phyloP scores from a whole-genome alignment of 2,797 vertebrate genomes.

The Gallinago nigripennis region DNA sequence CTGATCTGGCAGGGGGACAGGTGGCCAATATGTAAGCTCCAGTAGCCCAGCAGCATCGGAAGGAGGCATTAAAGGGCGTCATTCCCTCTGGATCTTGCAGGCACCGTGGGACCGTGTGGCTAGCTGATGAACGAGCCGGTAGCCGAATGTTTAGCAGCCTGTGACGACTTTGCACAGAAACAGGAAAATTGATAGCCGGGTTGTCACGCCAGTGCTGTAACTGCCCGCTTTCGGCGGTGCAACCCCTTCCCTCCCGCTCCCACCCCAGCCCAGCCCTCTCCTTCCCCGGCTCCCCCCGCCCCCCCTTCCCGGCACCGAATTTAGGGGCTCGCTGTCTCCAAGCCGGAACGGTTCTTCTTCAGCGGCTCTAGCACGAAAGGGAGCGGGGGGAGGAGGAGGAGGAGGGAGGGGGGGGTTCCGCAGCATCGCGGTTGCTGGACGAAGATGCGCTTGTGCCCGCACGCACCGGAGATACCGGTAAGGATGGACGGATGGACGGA shows the following conservation, averaged over 20 bases:
- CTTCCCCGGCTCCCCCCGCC: background rate
- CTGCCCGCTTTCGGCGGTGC: background rate
- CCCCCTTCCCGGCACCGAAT: background rate
- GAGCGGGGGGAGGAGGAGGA: background rate
- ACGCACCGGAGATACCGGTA: background rate
- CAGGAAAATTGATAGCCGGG: conserved; percentile 26
- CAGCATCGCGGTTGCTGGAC: background rate
- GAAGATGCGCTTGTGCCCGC: background rate
- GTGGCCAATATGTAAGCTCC: background rate
- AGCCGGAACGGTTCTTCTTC: conserved; percentile 41
- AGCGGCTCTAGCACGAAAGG: background rate
- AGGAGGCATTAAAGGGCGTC: background rate
- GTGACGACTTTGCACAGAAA: conserved; percentile 73
- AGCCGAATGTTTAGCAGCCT: conserved; percentile 67
- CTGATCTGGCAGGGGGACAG: background rate
- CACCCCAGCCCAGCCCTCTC: conserved; percentile 18
- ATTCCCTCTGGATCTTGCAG: background rate
- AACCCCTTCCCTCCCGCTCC: background rate
- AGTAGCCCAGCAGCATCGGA: background rate
- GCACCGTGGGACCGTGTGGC: background rate
- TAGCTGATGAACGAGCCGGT: conserved; percentile 63
- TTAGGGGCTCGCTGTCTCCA: conserved; percentile 16
- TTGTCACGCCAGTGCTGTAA: conserved; percentile 35
- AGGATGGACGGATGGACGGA: fast-evolving
- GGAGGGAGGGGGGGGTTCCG: background rate